Conservation (phyloP, 2,888 invertebrate species). For the Teinopalpus imperialis region DNA sequence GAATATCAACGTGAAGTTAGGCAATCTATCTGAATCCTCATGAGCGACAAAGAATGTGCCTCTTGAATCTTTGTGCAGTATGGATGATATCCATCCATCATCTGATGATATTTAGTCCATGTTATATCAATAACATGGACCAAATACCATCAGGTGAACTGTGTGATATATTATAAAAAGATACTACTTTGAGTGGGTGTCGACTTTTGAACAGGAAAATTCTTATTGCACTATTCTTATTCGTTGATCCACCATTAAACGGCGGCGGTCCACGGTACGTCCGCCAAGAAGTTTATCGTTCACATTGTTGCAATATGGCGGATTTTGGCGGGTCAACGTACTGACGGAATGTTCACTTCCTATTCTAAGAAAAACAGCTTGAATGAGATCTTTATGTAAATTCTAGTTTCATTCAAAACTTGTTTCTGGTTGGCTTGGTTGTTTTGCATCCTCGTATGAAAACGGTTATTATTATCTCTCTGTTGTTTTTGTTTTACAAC, state of each 20-base stretch:
- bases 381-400: slow-evolving; percentile 5
- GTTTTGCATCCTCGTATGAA: not conserved
- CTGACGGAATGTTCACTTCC: slow-evolving; percentile 2
- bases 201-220: not conserved
- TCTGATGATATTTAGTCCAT: too few relatives aligned
- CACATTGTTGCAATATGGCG: slow-evolving; percentile 4
- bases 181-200: too few relatives aligned
- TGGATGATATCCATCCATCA: too few relatives aligned
- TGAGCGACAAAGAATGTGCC: too few relatives aligned
- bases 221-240: slow-evolving; percentile 1
- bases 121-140: too few relatives aligned
- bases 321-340: slow-evolving; percentile 12
- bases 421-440: not conserved
- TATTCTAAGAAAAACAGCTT: slow-evolving; percentile 17
- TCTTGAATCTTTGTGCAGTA: too few relatives aligned
- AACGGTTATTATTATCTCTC: too few relatives aligned
- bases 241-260: slow-evolving; percentile 2
- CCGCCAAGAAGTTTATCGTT: slow-evolving; percentile 15
- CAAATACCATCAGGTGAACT: too few relatives aligned
- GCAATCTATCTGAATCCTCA: too few relatives aligned
- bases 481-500: too few relatives aligned
- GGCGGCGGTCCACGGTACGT: not conserved
- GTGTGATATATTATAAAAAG: too few relatives aligned
- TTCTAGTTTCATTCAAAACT: slow-evolving; percentile 16
- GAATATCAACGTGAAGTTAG: too few relatives aligned